Base-by-base conservation (phyloP, 2,888 invertebrate genomes). In the Allygus modestus region DNA sequence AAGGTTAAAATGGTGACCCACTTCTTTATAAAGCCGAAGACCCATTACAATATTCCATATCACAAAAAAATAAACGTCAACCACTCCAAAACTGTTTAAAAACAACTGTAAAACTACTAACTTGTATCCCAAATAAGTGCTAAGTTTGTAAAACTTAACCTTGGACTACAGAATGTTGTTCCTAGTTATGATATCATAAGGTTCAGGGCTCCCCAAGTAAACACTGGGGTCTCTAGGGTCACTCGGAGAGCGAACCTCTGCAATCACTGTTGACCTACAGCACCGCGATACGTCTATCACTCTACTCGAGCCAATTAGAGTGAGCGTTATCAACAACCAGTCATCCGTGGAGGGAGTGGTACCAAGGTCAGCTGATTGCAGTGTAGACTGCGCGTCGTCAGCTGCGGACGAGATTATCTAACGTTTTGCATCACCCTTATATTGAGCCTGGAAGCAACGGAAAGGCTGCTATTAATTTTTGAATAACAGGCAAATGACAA, bases 381-480 rank as follows among this genome's bases (percentile, higher is more conserved):
- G 65, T 15, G 5, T n/a, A 65, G 65, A 65, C 65, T 65, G 65
- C 65, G 28, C 65, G 65, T 26, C 65, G 65, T 26, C 65, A 58
- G 58, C 58, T 58, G 23, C 37, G 11, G 37, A n/a, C n/a, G n/a
- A n/a, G n/a, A n/a, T n/a, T n/a, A n/a, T n/a, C n/a, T n/a, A n/a
- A n/a, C n/a, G n/a, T n/a, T n/a, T n/a, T n/a, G n/a, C n/a, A n/a
- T n/a, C n/a, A n/a, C n/a, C n/a, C n/a, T n/a, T n/a, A n/a, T n/a
- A n/a, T n/a, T n/a, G n/a, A n/a, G n/a, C n/a, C n/a, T n/a, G n/a
- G n/a, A n/a, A n/a, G n/a, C n/a, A n/a, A n/a, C n/a, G n/a, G n/a
- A n/a, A n/a, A n/a, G n/a, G n/a, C n/a, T n/a, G n/a, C n/a, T n/a
- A n/a, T n/a, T n/a, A n/a, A n/a, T n/a, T n/a, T n/a, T n/a, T n/a